These are phyloP conservation scores for Tretioscincus oriximinensis DNA, from an alignment of 2,113 vertebrate species.

Conservation along the genomic window DNA sequence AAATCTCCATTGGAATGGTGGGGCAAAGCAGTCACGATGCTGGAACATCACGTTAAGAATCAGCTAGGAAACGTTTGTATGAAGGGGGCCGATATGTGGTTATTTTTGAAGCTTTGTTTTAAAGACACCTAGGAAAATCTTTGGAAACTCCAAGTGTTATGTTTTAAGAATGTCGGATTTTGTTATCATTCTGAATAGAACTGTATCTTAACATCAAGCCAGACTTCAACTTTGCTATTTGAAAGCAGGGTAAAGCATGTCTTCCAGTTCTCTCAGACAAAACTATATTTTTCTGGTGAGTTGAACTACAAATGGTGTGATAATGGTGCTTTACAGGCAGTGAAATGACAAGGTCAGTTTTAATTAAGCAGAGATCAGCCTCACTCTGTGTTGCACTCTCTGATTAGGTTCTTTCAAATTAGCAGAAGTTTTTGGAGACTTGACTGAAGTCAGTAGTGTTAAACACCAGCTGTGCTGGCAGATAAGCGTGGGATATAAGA, in stretches of 20 bases:
- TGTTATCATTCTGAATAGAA: constrained; percentile 54
- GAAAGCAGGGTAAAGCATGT: constrained; percentile 59
- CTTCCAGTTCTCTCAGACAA: constrained; percentile 64
- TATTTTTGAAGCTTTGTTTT: not conserved
- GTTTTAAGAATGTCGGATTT: constrained; percentile 58
- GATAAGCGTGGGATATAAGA: constrained; percentile 84
- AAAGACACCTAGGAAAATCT: not conserved
- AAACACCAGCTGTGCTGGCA: constrained; percentile 87
- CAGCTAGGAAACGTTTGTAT: not conserved
- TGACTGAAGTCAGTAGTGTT: constrained; percentile 82
- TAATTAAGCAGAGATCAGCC: constrained; percentile 83
- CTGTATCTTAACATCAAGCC: constrained; percentile 59
- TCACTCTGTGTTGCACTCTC: constrained; percentile 77
- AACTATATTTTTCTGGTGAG: constrained; percentile 70
- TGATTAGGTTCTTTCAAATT: constrained; percentile 86
- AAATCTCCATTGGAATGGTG: too few relatives aligned
- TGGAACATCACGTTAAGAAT: too few relatives aligned
- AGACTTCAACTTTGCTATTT: constrained; percentile 63
- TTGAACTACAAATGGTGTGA: constrained; percentile 71
- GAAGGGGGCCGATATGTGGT: not conserved
- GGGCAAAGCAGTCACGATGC: too few relatives aligned
- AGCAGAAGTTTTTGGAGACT: constrained; percentile 84
- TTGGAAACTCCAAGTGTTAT: not conserved
- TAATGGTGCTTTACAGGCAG: constrained; percentile 74
- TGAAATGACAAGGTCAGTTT: constrained; percentile 82